A percentile compares a stretch with the other conserved stretches of the same genome.
phyloP scores from a whole-genome alignment of 2,797 vertebrate genomes.

The Peromyscus attwateri region DNA sequence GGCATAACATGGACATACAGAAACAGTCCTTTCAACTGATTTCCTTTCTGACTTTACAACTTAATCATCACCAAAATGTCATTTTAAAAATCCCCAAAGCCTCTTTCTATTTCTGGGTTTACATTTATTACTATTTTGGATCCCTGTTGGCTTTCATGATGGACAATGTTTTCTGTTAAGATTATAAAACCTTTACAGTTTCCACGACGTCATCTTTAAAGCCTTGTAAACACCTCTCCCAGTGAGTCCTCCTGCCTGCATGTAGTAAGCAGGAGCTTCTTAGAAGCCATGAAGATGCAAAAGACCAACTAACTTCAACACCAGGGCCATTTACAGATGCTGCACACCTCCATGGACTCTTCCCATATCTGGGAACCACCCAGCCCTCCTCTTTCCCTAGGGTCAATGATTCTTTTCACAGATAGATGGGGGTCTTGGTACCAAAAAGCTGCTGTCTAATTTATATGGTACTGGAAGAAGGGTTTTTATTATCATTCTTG shows the following conservation, averaged over 20 bases:
- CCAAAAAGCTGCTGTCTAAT: not conserved
- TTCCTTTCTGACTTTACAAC: constrained; percentile 43
- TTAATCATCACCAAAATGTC: constrained; percentile 49
- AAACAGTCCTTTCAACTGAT: not conserved
- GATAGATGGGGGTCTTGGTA: not conserved
- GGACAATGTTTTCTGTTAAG: constrained; percentile 56
- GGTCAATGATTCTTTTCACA: constrained; percentile 40
- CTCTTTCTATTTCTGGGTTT: not conserved
- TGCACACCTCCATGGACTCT: not conserved
- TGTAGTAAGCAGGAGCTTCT: not conserved
- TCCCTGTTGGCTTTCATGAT: constrained; percentile 45
- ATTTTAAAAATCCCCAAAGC: constrained; percentile 46
- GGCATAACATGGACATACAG: not conserved
- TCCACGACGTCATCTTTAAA: constrained; percentile 72
- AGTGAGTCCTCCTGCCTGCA: not conserved
- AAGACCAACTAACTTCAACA: not conserved
- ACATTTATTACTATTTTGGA: constrained; percentile 57
- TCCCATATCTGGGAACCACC: not conserved
- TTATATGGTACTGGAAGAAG: constrained; percentile 5
- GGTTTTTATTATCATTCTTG: not conserved
- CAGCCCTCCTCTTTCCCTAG: not conserved
- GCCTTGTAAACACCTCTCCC: constrained; percentile 68
- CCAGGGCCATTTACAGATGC: not conserved
- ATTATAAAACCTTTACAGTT: constrained; percentile 71
- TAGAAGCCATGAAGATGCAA: not conserved